Conservation (phyloP, 2,888 invertebrate species). For the Steinernema hermaphroditum region DNA sequence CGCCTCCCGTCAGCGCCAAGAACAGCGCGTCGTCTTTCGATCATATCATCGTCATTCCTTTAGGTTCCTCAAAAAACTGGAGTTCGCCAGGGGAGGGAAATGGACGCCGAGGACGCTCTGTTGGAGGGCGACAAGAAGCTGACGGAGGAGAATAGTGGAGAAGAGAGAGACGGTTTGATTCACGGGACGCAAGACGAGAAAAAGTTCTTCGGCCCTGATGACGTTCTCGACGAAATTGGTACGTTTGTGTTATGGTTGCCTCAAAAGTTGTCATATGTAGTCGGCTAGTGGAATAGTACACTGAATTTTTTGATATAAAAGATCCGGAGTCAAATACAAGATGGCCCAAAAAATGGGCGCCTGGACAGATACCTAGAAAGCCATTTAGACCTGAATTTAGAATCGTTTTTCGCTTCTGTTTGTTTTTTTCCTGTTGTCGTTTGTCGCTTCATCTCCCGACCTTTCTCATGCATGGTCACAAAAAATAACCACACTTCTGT, state of each 20-base stretch:
- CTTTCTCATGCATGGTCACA: too few relatives aligned
- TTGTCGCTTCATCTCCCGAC: too few relatives aligned
- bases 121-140: not conserved
- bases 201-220: slow-evolving; percentile 1
- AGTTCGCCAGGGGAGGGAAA: not conserved
- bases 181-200: not conserved
- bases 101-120: slow-evolving; percentile 9
- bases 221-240: slow-evolving; percentile 9
- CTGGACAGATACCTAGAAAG: too few relatives aligned
- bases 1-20: not conserved
- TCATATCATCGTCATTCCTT: not conserved
- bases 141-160: not conserved
- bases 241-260: not conserved
- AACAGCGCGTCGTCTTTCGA: not conserved
- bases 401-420: not conserved
- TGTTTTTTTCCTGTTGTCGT: not conserved
- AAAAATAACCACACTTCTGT: too few relatives aligned
- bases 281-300: not conserved
- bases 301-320: not conserved
- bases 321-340: too few relatives aligned
- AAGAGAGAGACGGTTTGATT: too few relatives aligned
- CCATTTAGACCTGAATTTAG: not conserved
- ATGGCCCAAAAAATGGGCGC: too few relatives aligned
- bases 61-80: too few relatives aligned
- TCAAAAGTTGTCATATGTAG: not conserved